phyloP scores from a whole-genome alignment of 2,113 vertebrate species.

The Lepus timidus region DNA sequence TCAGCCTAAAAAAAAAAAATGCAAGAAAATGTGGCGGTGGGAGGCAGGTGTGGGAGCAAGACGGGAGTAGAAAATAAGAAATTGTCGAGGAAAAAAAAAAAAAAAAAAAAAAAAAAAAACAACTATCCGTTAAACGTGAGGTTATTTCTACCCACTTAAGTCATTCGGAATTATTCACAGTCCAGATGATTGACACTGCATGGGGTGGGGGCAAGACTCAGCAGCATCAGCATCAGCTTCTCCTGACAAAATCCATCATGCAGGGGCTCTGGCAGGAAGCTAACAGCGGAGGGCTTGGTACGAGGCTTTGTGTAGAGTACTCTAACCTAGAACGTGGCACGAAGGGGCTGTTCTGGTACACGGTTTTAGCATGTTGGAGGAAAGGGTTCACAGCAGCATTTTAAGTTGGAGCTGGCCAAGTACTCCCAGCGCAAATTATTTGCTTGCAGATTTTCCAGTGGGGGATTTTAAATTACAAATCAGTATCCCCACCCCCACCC shows the following conservation, averaged over 20 bases:
- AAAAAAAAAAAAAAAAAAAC: not conserved
- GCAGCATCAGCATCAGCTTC: not conserved
- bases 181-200: conserved; percentile 55
- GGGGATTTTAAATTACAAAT: conserved; percentile 11
- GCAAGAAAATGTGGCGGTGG: no score
- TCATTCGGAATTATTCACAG: conserved; percentile 54
- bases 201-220: not conserved
- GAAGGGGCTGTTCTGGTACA: not conserved
- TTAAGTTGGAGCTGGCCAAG: not conserved
- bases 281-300: conserved; percentile 12
- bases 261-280: not conserved
- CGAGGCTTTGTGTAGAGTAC: not conserved
- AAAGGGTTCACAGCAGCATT: not conserved
- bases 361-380: not conserved
- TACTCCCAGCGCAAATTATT: not conserved
- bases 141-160: conserved; percentile 64
- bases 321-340: conserved; percentile 30
- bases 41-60: not conserved
- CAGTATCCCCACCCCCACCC: not conserved
- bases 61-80: conserved; percentile 23
- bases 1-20: not conserved
- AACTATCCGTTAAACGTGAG: conserved; percentile 46
- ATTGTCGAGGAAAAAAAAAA: not conserved
- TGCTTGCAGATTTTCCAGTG: conserved; percentile 31
- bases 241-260: conserved; percentile 64